Conservation (phyloP, 2,113 vertebrate species). For the Tachycineta bicolor region DNA sequence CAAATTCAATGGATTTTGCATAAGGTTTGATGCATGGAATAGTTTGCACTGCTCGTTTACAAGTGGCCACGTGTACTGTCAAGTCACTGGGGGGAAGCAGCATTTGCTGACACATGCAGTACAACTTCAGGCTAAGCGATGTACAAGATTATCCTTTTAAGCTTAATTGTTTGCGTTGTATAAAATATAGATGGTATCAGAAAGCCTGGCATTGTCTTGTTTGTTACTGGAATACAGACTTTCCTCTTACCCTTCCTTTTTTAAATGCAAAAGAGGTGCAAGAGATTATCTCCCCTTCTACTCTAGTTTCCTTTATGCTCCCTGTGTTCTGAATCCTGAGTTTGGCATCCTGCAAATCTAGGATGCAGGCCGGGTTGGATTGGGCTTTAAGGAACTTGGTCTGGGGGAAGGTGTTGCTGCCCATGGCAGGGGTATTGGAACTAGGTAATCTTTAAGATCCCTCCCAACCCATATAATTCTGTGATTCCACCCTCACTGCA, state of each 20-base stretch:
- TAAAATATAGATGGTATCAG: conserved; percentile 40
- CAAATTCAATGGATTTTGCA: background rate
- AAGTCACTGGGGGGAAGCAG: background rate
- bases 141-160: conserved; percentile 50
- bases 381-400: background rate
- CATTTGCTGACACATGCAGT: conserved; percentile 37
- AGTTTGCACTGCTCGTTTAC: background rate
- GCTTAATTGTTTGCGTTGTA: conserved; percentile 42
- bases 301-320: background rate
- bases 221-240: background rate
- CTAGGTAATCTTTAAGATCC: background rate
- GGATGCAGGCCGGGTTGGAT: background rate
- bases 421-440: rapidly evolving
- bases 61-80: background rate
- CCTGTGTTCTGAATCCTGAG: background rate
- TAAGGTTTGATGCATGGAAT: background rate
- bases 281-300: background rate
- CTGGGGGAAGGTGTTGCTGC: background rate
- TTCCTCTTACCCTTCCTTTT: background rate
- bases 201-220: background rate
- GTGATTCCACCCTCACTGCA: background rate
- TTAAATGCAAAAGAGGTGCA: background rate
- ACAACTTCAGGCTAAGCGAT: conserved; percentile 27
- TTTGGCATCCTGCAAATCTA: background rate
- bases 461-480: background rate